These are phyloP conservation scores for Chydorus sphaericus DNA, from an alignment of 2,888 invertebrate genomes.

Conservation along the genomic window DNA sequence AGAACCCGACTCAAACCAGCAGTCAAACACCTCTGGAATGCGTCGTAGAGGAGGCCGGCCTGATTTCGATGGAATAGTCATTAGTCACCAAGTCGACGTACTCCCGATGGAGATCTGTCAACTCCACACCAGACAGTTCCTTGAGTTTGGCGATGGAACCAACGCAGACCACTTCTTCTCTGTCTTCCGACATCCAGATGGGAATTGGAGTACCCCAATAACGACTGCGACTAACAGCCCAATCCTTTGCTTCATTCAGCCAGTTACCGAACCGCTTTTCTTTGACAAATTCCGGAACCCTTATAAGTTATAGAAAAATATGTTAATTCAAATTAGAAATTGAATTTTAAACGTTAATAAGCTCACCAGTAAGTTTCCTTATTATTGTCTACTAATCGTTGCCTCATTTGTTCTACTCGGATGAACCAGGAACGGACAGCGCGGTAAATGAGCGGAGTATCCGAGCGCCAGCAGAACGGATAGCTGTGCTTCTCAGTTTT, in stretches of 20 bases:
- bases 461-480: conserved; percentile 98
- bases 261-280: conserved; percentile 98
- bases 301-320: conserved; percentile 23
- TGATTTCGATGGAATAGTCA: conserved; percentile 75
- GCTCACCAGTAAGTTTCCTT: conserved; percentile 75
- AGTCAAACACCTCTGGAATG: conserved; percentile 92
- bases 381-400: conserved; percentile 61
- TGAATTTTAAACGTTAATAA: no score
- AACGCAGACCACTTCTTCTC: conserved; percentile 83
- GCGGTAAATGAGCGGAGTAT: conserved; percentile 93
- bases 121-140: conserved; percentile 53
- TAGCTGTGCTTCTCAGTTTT: conserved; percentile 84
- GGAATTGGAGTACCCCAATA: conserved; percentile 99
- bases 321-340: no score
- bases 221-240: conserved; percentile 93
- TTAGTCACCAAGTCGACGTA: conserved; percentile 73
- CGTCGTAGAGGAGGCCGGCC: conserved; percentile 73
- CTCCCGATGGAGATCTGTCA: conserved; percentile 89
- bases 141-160: conserved; percentile 86
- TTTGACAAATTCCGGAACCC: conserved; percentile 92
- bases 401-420: conserved; percentile 77
- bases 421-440: conserved; percentile 99
- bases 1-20: conserved; percentile 99
- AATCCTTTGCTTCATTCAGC: conserved; percentile 91
- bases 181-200: conserved; percentile 83